Percentiles rank a stretch among this genome's conserved stretches.
Conservation (phyloP, 2,888 invertebrate genomes). For the Xestia c-nigrum region DNA sequence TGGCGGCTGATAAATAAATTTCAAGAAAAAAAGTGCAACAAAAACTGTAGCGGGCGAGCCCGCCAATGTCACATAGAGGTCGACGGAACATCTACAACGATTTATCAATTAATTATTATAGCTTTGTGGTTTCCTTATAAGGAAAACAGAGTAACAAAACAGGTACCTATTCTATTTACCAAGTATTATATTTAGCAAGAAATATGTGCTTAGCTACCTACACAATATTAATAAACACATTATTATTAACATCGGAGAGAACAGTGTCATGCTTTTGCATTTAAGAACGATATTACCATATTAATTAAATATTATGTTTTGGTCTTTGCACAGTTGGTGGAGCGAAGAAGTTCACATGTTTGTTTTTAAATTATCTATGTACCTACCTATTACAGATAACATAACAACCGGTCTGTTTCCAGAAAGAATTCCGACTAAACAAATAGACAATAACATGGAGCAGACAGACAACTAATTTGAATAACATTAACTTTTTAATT, state of each 20-base stretch:
- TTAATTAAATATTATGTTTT: slow-evolving; percentile 49
- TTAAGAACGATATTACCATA: slow-evolving; percentile 36
- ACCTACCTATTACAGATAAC: slow-evolving; percentile 37
- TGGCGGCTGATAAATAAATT: slow-evolving; percentile 84
- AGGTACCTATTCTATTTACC: slow-evolving; percentile 23
- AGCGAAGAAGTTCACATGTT: slow-evolving; percentile 31
- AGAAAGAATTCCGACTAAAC: slow-evolving; percentile 18
- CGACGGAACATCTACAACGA: slow-evolving; percentile 69
- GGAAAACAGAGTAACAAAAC: slow-evolving; percentile 50
- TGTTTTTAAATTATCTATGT: slow-evolving; percentile 30
- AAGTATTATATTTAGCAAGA: slow-evolving; percentile 16
- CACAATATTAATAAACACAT: slow-evolving; percentile 28
- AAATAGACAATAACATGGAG: slow-evolving; percentile 15
- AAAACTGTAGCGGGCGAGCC: slow-evolving; percentile 78
- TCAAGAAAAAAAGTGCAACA: slow-evolving; percentile 82
- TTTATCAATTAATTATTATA: slow-evolving; percentile 43
- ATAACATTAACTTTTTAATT: slow-evolving; percentile 39
- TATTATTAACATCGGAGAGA: slow-evolving; percentile 33
- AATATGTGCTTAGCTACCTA: slow-evolving; percentile 18
- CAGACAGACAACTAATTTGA: slow-evolving; percentile 40
- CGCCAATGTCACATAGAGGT: slow-evolving; percentile 88
- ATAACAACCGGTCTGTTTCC: slow-evolving; percentile 33
- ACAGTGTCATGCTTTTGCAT: slow-evolving; percentile 23
- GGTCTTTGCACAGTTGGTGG: slow-evolving; percentile 46
- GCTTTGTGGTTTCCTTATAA: slow-evolving; percentile 36